Evolutionary conservation across 1,140 invertebrate species (phyloP), one percentile per base, ranked within the genome.

Genomic region (Microplitis mediator): DNA sequence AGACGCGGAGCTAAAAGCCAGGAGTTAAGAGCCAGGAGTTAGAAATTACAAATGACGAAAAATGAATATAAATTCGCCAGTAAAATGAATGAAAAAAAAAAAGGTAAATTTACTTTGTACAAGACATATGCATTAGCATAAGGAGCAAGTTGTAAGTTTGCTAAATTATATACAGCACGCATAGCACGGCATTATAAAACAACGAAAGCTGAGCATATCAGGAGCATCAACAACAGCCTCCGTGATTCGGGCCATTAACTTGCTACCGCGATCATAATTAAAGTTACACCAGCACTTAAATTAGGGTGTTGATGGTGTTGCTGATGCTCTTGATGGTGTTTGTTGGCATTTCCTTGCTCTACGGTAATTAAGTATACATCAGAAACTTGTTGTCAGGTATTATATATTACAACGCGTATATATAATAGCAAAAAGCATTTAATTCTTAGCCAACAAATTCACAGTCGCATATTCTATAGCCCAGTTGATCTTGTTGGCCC

Each of bases 331-430:
- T 58, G 23, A 9, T 58, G 23, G 39, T 23, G 56, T 14, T 58
- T 23, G 56, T 58, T 32, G 45, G 51, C 16, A 14, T 56, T n/a
- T 68, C 51, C 66, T 68, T 39, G 16, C 34, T n/a, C 32, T n/a
- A 65, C 66, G 31, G 52, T 68, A 68, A 68, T 68, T 68, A 68
- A 68, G 66, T 68, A 68, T 68, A 68, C 54, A 68, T 68, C 35
- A 68, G 66, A 58, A 39, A 58, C 16, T 68, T 68, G 32, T 68
- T 68, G 66, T 45, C 52, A 51, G 54, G 8, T 39, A 39, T 39
- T 6, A 39, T 39, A 39, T 9, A 39, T 39, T 6, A 39, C 8
- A 39, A 39, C 8, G 8, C 3, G 8, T 39, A 39, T 39, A 3
- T 39, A 39, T 39, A 39, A 58, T 58, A 58, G 32, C 66, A 68